Conservation (phyloP, 2,888 invertebrate species). For the Scotopteryx bipunctaria region DNA sequence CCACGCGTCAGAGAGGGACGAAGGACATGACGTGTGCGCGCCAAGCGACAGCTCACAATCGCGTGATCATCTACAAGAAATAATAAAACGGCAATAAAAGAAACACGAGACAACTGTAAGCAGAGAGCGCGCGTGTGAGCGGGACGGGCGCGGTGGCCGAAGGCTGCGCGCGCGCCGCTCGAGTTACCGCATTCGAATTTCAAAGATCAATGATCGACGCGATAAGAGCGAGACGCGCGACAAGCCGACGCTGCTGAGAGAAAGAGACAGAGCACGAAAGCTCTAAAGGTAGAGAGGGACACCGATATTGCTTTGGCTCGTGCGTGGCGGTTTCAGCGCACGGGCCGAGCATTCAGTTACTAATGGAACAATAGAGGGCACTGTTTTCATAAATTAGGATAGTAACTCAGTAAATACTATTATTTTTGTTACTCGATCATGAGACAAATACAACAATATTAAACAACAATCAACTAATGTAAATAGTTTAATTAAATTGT, state of each 20-base stretch:
- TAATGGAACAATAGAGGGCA: constrained; percentile 60
- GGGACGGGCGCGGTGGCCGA: constrained; percentile 66
- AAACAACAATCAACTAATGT: too few relatives aligned
- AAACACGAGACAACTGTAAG: constrained; percentile 78
- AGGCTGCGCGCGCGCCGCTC: constrained; percentile 78
- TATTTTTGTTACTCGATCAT: too few relatives aligned
- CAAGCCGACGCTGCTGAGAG: constrained; percentile 48
- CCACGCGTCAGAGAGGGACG: constrained; percentile 48
- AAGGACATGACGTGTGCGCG: constrained; percentile 78
- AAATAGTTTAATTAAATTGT: too few relatives aligned
- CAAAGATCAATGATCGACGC: constrained; percentile 82
- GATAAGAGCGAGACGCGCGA: constrained; percentile 74
- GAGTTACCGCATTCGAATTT: constrained; percentile 79
- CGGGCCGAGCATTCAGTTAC: constrained; percentile 44
- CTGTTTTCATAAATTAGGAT: constrained; percentile 43
- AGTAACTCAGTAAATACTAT: too few relatives aligned
- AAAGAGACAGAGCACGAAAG: constrained; percentile 47
- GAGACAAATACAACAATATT: too few relatives aligned
- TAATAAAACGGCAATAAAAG: constrained; percentile 84
- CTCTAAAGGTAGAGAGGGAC: constrained; percentile 47
- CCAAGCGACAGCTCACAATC: constrained; percentile 82
- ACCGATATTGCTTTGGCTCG: constrained; percentile 65
- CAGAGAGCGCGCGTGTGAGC: constrained; percentile 63
- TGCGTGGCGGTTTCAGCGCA: constrained; percentile 71
- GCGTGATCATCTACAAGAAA: constrained; percentile 84